phyloP scores from a whole-genome alignment of 2,888 invertebrate genomes.

The Diadegma fenestrale region DNA sequence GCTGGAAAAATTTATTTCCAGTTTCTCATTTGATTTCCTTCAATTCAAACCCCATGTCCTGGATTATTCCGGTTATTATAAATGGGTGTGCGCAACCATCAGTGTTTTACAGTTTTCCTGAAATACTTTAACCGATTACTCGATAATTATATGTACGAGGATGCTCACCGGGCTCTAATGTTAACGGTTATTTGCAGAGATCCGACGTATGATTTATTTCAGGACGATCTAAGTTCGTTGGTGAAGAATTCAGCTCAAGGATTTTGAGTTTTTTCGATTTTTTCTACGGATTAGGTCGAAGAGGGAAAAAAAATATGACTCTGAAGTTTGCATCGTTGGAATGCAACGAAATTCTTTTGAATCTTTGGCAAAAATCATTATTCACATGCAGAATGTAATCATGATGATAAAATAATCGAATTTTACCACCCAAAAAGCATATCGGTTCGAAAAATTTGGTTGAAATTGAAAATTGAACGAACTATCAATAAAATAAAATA shows the following conservation, averaged over 20 bases:
- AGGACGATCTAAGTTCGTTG: not conserved
- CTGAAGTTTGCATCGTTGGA: too few species aligned
- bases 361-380: too few species aligned
- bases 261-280: not conserved
- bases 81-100: not conserved
- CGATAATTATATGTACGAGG: not conserved
- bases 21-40: constrained; percentile 6
- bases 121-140: not conserved
- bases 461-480: too few species aligned
- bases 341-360: too few species aligned
- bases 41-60: not conserved
- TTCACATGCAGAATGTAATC: too few species aligned
- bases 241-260: not conserved
- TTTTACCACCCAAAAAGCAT: too few species aligned
- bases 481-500: too few species aligned
- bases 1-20: not conserved
- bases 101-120: not conserved
- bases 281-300: not conserved
- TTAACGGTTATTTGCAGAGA: not conserved
- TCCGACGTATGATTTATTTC: not conserved
- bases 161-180: not conserved
- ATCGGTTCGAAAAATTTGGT: too few species aligned
- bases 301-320: too few species aligned
- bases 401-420: too few species aligned
- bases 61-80: constrained; percentile 2